Base-by-base conservation (phyloP, 1,140 invertebrate genomes). In the Hydropsyche tenuis region DNA sequence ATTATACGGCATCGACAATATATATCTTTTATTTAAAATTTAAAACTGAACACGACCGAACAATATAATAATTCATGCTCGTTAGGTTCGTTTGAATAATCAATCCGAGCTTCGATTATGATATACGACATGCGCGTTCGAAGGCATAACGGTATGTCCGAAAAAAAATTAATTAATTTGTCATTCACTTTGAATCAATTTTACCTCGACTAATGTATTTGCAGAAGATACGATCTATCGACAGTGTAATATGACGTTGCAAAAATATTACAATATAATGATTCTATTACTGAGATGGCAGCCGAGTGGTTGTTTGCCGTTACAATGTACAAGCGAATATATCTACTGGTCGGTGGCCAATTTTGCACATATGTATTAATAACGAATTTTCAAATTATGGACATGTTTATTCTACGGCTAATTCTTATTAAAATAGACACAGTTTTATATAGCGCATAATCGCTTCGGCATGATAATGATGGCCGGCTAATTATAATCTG, bases 261-360 rank as follows among this genome's bases (percentile, higher is more conserved):
- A 56, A 56, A 37, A 70, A 56, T 60, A 20, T 23, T 45, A 65
- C 30, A 37, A 37, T 37, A 27, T 70, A 70, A 70, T 56, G 68
- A 70, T 22, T 70, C 68, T 56, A 70, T 70, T 70, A 46, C 30
- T n/a, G n/a, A n/a, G n/a, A n/a, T n/a, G n/a, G n/a, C n/a, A n/a
- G n/a, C n/a, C 30, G 9, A 37, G 9, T 9, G 30, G 30, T 9
- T 37, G 3, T 37, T 4, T 37, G 30, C 30, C 30, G 30, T 37
- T 37, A 37, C 30, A 9, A 4, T 37, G 30, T 4, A 37, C 30
- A 9, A 37, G 3, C n/a, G n/a, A n/a, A 37, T 4, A 3, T 37
- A 37, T 4, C 30, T 37, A 37, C 30, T 37, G 3, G 9, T 4
- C 30, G 30, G 30, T 37, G 30, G 30, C 30, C 30, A 9, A 37